Conservation (phyloP, 2,888 invertebrate species). For the Sinohyriopsis cumingii region DNA sequence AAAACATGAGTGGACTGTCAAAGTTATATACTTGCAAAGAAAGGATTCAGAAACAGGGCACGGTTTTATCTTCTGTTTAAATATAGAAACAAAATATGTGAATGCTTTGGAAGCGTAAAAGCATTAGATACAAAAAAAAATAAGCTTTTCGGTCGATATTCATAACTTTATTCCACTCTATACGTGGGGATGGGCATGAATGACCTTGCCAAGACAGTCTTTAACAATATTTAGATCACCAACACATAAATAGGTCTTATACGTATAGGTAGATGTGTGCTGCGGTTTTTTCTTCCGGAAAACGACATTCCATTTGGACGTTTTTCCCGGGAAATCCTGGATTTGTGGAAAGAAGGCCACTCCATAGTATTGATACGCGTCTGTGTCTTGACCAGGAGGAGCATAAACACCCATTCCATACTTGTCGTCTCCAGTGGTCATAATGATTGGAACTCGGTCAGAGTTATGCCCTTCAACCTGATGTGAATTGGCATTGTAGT, state of each 20-base stretch:
- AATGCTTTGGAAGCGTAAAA: too few species aligned
- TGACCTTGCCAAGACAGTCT: constrained; percentile 21
- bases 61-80: too few species aligned
- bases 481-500: constrained; percentile 15
- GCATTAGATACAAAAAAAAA: too few species aligned
- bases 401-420: constrained; percentile 36
- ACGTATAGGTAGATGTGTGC: constrained; percentile 13
- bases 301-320: constrained; percentile 31
- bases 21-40: too few species aligned
- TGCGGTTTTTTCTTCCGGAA: constrained; percentile 23
- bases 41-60: too few species aligned
- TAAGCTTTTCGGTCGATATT: too few species aligned
- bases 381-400: constrained; percentile 28
- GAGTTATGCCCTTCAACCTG: constrained; percentile 13
- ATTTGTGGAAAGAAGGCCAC: constrained; percentile 5
- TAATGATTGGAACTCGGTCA: constrained; percentile 15
- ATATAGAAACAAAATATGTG: too few species aligned
- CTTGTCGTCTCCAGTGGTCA: constrained; percentile 22
- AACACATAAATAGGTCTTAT: constrained; percentile 33
- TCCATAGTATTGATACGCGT: constrained; percentile 11
- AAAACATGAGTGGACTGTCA: too few species aligned
- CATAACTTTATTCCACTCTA: too few species aligned
- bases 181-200: constrained; percentile 4
- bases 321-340: constrained; percentile 9
- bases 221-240: constrained; percentile 25